phyloP scores from a whole-genome alignment of 2,113 vertebrate genomes.

The Silurus asotus region DNA sequence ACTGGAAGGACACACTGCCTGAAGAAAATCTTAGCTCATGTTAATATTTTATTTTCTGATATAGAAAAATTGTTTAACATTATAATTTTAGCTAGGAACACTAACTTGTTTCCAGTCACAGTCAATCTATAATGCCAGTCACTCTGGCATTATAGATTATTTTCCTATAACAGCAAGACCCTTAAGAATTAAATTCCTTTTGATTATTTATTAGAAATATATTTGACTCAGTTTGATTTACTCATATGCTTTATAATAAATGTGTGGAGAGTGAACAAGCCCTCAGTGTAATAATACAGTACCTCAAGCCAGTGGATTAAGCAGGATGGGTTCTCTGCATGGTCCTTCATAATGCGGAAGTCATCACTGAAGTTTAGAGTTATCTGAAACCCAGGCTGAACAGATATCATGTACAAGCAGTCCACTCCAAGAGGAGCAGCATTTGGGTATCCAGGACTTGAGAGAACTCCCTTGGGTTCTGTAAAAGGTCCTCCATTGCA shows the following conservation, averaged over 20 bases:
- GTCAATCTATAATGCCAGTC: no score
- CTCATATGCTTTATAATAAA: neutral
- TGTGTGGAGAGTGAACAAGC: neutral
- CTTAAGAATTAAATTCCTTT: neutral
- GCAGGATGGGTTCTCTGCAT: slow-evolving; percentile 57
- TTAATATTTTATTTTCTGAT: no score
- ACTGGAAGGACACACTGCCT: no score
- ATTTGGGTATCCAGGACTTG: slow-evolving; percentile 70
- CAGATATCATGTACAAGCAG: slow-evolving; percentile 70
- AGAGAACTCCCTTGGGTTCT: slow-evolving; percentile 67
- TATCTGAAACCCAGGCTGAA: slow-evolving; percentile 66
- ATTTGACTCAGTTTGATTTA: neutral
- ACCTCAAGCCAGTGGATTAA: slow-evolving; percentile 73
- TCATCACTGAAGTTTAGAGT: slow-evolving; percentile 67
- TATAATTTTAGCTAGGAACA: no score
- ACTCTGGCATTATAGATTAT: no score
- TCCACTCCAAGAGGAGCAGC: slow-evolving; percentile 57
- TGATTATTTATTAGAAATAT: neutral
- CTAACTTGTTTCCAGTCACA: no score
- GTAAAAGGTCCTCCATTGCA: slow-evolving; percentile 66
- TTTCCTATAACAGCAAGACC: no score
- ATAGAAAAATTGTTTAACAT: no score
- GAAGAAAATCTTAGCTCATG: no score
- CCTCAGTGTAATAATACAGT: slow-evolving; percentile 7
- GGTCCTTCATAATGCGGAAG: slow-evolving; percentile 69